Base-by-base conservation (phyloP, 1,140 invertebrate species). In the Conopomorpha cramerella region DNA sequence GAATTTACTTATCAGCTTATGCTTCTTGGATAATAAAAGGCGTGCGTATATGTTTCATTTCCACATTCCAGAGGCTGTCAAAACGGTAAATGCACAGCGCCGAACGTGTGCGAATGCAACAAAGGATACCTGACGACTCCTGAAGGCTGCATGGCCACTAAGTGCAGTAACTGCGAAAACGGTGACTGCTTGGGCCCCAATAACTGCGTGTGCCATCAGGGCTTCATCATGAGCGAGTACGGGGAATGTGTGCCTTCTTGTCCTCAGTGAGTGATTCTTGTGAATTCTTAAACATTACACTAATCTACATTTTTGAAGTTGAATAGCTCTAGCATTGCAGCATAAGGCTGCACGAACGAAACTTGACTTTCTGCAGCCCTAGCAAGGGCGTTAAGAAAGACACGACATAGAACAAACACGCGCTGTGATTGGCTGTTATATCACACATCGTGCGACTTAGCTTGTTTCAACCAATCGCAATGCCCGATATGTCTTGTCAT, bases 41-140 rank as follows among this genome's bases (percentile, higher is more conserved):
- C 13, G 2, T 6, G 6, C 3, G 29, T 29, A 30, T 25, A 25
- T 37, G 16, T 8, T 26, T 36, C 17, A 33, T 23, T 13, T 35
- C 1, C 31, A 38, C 12, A 37, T 47, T 47, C 34, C 36, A 66
- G 62, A n/a, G n/a, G n/a, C n/a, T n/a, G n/a, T n/a, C n/a, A n/a
- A n/a, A n/a, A n/a, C n/a, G n/a, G 60, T 3, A 79, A 66, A 18
- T 89, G 86, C 42, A 78, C 78, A 10, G 74, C 63, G 1, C 82
- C 83, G 1, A 79, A 84, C 39, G 57, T 50, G 2, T 86, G 84
- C 34, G 45, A 41, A 2, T 84, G 82, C 38, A 60, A 53, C 12
- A 25, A 36, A 8, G 76, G 76, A 0, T 77, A 64, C 36, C 19
- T 60, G 37, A 36, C 67, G 32, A 27, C 68, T 59, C 35, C 35